phyloP scores from a whole-genome alignment of 2,113 vertebrate genomes.

The Gallinago undulata region DNA sequence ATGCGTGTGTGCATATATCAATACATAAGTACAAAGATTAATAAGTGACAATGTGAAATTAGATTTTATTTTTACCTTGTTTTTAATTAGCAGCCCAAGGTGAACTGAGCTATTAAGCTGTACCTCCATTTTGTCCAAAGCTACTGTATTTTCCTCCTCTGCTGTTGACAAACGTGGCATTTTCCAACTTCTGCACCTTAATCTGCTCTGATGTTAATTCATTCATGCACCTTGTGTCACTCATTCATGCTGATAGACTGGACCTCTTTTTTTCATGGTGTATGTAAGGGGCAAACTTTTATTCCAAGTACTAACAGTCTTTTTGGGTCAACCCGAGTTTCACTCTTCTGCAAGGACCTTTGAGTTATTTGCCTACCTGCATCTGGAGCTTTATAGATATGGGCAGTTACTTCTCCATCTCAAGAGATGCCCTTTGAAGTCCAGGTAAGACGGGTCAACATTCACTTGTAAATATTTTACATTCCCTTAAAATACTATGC shows the following conservation, averaged over 20 bases:
- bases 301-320: not conserved
- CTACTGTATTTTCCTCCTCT: not conserved
- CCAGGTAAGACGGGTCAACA: not conserved
- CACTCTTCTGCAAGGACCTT: not conserved
- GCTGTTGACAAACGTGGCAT: accelerated
- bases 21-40: not conserved
- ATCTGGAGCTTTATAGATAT: not conserved
- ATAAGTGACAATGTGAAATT: not conserved
- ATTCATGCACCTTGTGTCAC: not conserved
- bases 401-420: not conserved
- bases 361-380: not conserved
- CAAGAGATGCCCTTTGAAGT: not conserved
- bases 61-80: not conserved
- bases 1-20: not conserved
- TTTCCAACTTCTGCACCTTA: not conserved
- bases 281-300: not conserved
- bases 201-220: not conserved
- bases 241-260: not conserved
- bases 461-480: not conserved
- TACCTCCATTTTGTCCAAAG: not conserved
- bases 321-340: not conserved
- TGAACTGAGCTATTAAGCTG: not conserved
- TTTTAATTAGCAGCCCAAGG: not conserved
- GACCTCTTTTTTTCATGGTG: not conserved
- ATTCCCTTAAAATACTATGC: not conserved